Evolutionary conservation across 2,797 vertebrate genomes (phyloP), one percentile per base, ranked within the genome.

Genomic region (Melanotaenia nigrans): DNA sequence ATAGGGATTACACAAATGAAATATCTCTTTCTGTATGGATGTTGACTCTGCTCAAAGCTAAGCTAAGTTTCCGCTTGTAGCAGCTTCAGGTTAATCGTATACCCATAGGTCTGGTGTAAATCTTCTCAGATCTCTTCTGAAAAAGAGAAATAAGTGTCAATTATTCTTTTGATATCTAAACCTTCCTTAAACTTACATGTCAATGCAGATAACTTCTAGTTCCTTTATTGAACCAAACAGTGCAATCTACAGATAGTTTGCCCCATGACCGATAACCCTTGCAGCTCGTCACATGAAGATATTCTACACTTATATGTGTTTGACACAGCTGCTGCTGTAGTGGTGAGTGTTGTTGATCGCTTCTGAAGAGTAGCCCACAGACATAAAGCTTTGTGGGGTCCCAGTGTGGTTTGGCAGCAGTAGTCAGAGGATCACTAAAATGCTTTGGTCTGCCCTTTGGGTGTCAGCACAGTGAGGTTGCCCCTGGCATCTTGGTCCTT

Each of bases 401-500:
- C 61, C 38, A 9, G 68, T 71, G 72, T 66, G 74, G 47, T 32
- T 60, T 62, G 61, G 71, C 58, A 61, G 81, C 53, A 64, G 58
- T 57, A 42, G n/a, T 10, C 12, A 2, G 68, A 11, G 62, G 76
- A 70, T 95, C 88, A 96, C 78, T 92, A 68, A 76, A 95, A 94
- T 38, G 75, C 70, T 73, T 92, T 86, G 57, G 78, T 16, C 60
- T 89, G 79, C n/a, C 90, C 90, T 4, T 92, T 63, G 24, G 91
- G 45, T 14, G 90, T 95, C 73, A 93, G 66, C 53, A 84, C 75
- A 0, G 93, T 95, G 45, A 96, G 94, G 91, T 96, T 96, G 66
- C 95, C 95, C 67, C 95, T 89, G 82, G 95, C 94, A 0, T 95
- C 94, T 84, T 96, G 95, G 90, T 96, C 95, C 63, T 88, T 92